Conservation (phyloP, 2,888 invertebrate genomes). For the Lamellibrachia columna region DNA sequence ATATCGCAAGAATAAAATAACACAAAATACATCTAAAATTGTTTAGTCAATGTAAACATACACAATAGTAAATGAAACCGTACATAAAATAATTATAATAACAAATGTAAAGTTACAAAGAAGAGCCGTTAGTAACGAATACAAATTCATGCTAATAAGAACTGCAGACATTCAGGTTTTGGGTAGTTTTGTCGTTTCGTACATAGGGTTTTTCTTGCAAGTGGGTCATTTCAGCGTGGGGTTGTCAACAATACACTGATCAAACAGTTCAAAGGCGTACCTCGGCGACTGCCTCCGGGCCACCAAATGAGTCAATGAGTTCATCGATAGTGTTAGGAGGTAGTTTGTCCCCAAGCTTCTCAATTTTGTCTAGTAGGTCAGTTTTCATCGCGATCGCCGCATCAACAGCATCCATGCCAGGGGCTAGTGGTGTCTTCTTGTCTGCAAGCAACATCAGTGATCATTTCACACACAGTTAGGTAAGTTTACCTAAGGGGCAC, state of each 20-base stretch:
- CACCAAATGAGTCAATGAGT: conserved; percentile 96
- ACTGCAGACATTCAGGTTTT: neutral
- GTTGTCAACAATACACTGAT: neutral
- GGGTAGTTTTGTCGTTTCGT: neutral
- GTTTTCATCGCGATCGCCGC: conserved; percentile 84
- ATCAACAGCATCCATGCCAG: conserved; percentile 80
- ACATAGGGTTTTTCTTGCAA: neutral
- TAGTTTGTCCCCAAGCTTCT: conserved; percentile 83
- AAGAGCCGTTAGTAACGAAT: too few species aligned
- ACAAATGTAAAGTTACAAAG: too few species aligned
- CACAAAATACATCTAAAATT: too few species aligned
- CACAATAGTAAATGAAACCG: too few species aligned
- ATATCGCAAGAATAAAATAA: too few species aligned
- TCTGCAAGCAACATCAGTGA: neutral
- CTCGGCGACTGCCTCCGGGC: conserved; percentile 97
- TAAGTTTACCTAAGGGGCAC: neutral
- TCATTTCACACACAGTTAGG: neutral
- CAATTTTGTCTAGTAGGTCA: conserved; percentile 84
- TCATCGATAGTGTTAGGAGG: conserved; percentile 99
- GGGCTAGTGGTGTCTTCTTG: conserved; percentile 21
- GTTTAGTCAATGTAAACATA: too few species aligned
- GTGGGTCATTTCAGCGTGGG: neutral
- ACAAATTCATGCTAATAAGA: too few species aligned
- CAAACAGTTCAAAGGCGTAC: conserved; percentile 59
- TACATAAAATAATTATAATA: too few species aligned